Conservation (phyloP, 2,797 vertebrate genomes). For the Phoeniculus purpureus region DNA sequence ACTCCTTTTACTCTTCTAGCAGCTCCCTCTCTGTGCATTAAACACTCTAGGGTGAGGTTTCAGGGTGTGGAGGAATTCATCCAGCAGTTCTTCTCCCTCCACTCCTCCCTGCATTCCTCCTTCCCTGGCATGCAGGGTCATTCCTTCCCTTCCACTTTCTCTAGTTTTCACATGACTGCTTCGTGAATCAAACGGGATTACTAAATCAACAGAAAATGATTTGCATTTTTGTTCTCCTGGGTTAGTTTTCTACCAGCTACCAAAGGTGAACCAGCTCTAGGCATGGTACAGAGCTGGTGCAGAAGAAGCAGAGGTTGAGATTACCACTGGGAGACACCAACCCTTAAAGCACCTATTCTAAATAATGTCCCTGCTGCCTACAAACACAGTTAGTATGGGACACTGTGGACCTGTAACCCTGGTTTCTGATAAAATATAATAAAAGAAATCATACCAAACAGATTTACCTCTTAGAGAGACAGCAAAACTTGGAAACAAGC, state of each 20-base stretch:
- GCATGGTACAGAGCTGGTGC: neutral
- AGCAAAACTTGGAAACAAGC: neutral
- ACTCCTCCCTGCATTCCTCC: neutral
- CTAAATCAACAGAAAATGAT: neutral
- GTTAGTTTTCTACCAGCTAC: neutral
- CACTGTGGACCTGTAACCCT: neutral
- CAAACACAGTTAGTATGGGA: neutral
- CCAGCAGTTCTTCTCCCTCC: neutral
- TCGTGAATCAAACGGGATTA: fast-evolving
- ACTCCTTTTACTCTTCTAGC: slow-evolving; percentile 35
- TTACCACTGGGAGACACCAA: neutral
- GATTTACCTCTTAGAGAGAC: neutral
- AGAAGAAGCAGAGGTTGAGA: neutral
- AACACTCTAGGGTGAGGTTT: neutral
- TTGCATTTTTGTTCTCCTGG: neutral
- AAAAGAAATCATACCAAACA: neutral
- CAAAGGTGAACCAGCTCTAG: neutral
- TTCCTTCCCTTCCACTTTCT: neutral
- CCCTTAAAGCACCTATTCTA: neutral
- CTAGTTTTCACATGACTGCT: neutral
- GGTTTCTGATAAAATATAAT: neutral
- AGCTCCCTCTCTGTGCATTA: neutral
- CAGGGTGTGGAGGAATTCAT: neutral
- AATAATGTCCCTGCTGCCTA: neutral
- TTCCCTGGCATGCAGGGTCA: neutral